Base-by-base conservation (phyloP, 2,797 vertebrate species). In the Nannoperca obscura region DNA sequence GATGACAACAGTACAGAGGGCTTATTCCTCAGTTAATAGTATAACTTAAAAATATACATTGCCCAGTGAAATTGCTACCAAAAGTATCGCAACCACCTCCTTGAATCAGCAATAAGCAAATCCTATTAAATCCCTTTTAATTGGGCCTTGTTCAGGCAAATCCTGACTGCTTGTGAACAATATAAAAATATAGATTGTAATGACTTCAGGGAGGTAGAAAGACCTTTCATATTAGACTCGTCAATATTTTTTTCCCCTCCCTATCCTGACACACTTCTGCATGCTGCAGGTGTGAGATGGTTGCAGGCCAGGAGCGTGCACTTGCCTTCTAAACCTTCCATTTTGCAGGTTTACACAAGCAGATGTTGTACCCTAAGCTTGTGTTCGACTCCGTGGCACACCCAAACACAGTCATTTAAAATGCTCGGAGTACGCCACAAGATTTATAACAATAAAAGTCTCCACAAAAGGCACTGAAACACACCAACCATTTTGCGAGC, bases 51-150 rank as follows among this genome's bases (percentile, higher is more conserved):
- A 91, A 85, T 74, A 86, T 87, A 88, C 71, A 85, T 75, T 79
- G 71, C 75, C 27, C 70, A 74, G 72, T 76, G 82, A 91, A 88
- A 85, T 67, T 76, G 84, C 89, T 65, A 86, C 74, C 84, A 74
- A 88, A 84, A 72, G 81, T 81, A 86, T 81, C 75, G 22, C 71
- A 81, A 50, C 64, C 47, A 36, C 80, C 85, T 84, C 66, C 80
- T 87, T 70, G 76, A 86, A 72, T 85, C 81, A 64, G 83, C 84
- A 87, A 78, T 70, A 73, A 78, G 87, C 50, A 90, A 91, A 91
- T 90, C 89, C 91, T 68, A 86, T 88, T 91, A 91, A 94, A 90
- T 90, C 89, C 81, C 75, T 80, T 86, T 89, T 93, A 94, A 95
- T 91, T 93, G 86, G 89, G 44, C 84, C 83, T 83, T 76, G 86